phyloP scores from a whole-genome alignment of 2,113 vertebrate genomes.

The Falco punctatus region DNA sequence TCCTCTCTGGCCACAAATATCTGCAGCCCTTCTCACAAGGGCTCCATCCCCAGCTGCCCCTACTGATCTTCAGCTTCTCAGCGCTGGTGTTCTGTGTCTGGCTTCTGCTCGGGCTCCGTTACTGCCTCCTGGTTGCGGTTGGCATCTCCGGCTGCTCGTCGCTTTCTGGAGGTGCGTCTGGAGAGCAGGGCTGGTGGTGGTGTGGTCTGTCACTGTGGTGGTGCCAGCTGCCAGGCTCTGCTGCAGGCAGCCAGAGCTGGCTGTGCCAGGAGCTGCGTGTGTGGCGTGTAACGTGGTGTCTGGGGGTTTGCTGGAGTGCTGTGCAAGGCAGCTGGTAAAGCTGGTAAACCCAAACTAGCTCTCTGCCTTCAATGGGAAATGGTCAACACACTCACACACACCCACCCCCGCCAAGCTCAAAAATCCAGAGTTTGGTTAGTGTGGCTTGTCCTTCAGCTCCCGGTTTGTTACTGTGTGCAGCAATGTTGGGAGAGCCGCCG shows the following conservation, averaged over 20 bases:
- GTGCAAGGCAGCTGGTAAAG: neutral
- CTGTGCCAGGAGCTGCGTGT: accelerated
- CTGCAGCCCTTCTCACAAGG: neutral
- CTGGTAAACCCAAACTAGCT: neutral
- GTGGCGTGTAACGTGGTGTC: accelerated
- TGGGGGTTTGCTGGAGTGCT: neutral
- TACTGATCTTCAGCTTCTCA: neutral
- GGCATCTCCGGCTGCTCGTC: neutral
- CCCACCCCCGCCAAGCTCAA: too few species aligned
- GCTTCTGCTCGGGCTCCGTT: neutral
- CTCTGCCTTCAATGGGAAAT: neutral
- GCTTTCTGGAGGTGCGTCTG: accelerated
- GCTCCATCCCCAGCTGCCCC: neutral
- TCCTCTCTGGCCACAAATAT: neutral
- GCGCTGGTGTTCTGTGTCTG: too few species aligned
- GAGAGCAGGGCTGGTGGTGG: neutral
- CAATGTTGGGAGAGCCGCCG: accelerated
- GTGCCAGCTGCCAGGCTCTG: neutral
- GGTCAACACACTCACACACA: too few species aligned
- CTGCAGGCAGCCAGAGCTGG: neutral
- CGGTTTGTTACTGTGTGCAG: accelerated
- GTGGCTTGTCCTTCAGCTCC: neutral
- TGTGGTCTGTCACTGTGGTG: accelerated
- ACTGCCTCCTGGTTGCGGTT: accelerated
- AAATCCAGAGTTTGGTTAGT: too few species aligned